Base-by-base conservation (phyloP, 2,888 invertebrate species). In the Pterobdella sp. region DNA sequence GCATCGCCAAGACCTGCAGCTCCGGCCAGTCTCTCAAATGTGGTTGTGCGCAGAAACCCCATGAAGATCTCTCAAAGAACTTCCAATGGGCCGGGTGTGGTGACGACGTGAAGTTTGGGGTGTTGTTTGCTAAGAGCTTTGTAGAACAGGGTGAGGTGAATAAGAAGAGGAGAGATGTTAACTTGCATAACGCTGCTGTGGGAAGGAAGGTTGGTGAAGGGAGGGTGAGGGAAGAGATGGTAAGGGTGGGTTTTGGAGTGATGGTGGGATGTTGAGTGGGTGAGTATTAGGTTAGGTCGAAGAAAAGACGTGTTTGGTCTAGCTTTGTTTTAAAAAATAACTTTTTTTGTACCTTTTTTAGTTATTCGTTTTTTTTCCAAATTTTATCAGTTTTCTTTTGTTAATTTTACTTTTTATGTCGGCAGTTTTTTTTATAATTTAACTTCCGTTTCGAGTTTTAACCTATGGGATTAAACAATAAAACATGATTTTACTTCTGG, bases 181-280 rank as follows among this genome's bases (percentile, higher is more conserved):
- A 96, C 80, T 85, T 96, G 73, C 95, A 96, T 84, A 97, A 97
- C 85, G 95, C 95, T 86, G 89, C 92, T 81, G 95, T 92, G 69
- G 96, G 96, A 72, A 87, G 96, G 84, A 92, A 92, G 91, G 95
- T 95, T 84, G 87, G 84, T 76, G n/a, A 7, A 31, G 36, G 35
- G n/a, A 10, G 4, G 64, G 31, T 42, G 7, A 18, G 42, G n/a
- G n/a, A n/a, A n/a, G 84, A 75, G n/a, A 7, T 29, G 36, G 35
- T 4, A 10, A 10, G 64, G 31, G 7, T 42, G 42, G 42, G 42
- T 7, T 7, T 42, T 42, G 42, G 42, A 14, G 42, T 7, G 42
- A 14, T 42, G 42, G 42, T 42, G 7, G 42, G 42, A 14, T 42
- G 42, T 7, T 42, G 42, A 18, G 42, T 42, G 18, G 42, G 42